Evolutionary conservation across 2,797 vertebrate genomes (phyloP).

Genomic region (Arremon brunneinucha): DNA sequence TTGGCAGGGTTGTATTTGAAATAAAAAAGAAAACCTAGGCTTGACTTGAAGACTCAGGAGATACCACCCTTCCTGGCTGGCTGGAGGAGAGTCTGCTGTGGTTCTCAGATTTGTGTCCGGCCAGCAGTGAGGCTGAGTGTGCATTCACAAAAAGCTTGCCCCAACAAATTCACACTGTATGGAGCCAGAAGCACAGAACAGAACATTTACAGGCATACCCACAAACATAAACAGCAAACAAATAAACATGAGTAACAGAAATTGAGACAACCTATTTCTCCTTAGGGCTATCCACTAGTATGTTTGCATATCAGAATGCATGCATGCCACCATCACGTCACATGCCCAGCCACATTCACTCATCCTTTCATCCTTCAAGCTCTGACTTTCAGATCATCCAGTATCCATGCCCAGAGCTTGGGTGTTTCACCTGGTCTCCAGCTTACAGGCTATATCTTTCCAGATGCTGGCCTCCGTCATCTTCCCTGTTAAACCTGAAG

Average conservation of each 20-base stretch:
- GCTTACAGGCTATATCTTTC: neutral
- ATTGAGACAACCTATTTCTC: neutral
- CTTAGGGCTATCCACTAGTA: neutral
- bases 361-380: neutral
- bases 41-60: neutral
- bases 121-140: neutral
- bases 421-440: neutral
- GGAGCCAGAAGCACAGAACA: neutral
- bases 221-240: neutral
- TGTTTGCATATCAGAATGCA: fast-evolving
- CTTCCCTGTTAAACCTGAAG: neutral
- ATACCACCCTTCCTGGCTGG: neutral
- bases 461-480: neutral
- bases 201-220: neutral
- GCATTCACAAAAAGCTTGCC: fast-evolving
- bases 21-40: neutral
- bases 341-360: no score
- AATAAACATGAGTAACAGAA: neutral
- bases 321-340: fast-evolving
- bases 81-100: neutral
- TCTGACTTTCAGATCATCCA: neutral
- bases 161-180: neutral
- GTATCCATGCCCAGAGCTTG: neutral
- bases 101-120: neutral
- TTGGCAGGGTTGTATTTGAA: neutral